Evolutionary conservation across 2,888 invertebrate genomes (phyloP), one percentile per base, ranked within the genome.

Genomic region (Malachius bipustulatus): DNA sequence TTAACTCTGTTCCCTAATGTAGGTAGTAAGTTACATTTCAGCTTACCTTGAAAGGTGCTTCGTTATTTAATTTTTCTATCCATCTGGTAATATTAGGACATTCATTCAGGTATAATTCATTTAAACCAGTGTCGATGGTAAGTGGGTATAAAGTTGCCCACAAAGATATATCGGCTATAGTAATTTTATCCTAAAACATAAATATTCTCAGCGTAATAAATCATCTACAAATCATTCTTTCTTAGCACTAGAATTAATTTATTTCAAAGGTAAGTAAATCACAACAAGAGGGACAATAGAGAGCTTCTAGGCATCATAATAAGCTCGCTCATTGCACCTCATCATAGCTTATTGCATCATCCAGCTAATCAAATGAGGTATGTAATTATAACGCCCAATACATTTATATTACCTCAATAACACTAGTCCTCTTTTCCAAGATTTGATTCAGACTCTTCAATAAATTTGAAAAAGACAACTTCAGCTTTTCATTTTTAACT

Each of bases 101-200:
- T 16, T 71, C 66, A 1, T 62, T 59, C 13, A 75, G 57, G 41
- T 75, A 75, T 41, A 71, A 69, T 28, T 65, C 57, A 31, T 58
- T 65, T 6, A 77, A 57, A 27, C 72, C 71, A n/a, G 66, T 66
- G 45, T 73, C 74, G 44, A 65, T 63, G 39, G 66, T 59, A 1
- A 81, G 48, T 0, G 80, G 81, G 52, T 79, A 82, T 3, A 87
- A 47, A 1, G 77, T 73, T 27, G 75, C 71, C 81, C 82, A 87
- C 40, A 85, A 64, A 3, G 75, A 69, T 35, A 82, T 63, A 60
- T 88, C 87, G 1, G 75, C 80, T 3, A 75, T 65, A 12, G 76
- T 71, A 14, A 81, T 37, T 43, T 69, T 67, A 38, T 70, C 66
- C 77, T 79, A 57, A 34, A 68, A 65, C 6, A n/a, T n/a, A n/a